Percentiles rank a stretch among this genome's conserved stretches.
Conservation (phyloP, 30 jellyfish, hydroid and myxozoan species). For the Phacellophora camtschatica region DNA sequence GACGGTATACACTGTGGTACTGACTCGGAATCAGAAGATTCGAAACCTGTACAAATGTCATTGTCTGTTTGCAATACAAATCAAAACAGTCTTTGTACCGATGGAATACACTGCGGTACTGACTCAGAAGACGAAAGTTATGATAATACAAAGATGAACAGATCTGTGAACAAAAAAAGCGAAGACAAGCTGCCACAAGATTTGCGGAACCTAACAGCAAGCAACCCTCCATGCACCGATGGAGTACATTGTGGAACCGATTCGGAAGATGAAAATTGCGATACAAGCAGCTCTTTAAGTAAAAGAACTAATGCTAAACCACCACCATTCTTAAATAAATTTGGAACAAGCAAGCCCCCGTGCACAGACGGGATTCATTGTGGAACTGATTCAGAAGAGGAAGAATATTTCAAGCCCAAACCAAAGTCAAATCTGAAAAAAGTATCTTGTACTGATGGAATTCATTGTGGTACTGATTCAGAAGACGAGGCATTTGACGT, state of each 20-base stretch:
- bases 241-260: neutral
- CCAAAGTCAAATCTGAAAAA: neutral
- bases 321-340: no score
- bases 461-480: slow-evolving; percentile 67
- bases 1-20: slow-evolving; percentile 85
- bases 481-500: slow-evolving; percentile 23
- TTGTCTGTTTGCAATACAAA: no score
- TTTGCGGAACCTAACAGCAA: no score
- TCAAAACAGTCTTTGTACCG: no score
- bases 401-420: neutral
- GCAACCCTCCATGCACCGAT: neutral
- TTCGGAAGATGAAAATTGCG: neutral
- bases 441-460: slow-evolving; percentile 46
- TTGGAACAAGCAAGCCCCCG: no score
- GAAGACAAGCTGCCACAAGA: neutral
- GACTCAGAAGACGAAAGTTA: slow-evolving; percentile 51
- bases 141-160: no score
- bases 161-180: no score
- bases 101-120: slow-evolving; percentile 78
- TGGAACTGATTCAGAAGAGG: slow-evolving; percentile 72
- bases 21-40: slow-evolving; percentile 74
- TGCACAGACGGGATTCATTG: slow-evolving; percentile 70
- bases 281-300: no score
- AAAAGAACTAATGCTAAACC: no score
- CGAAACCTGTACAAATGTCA: no score